Percentiles rank a stretch among this genome's conserved stretches.
Conservation (phyloP, 2,797 vertebrate genomes). For the Spinibarbus caldwelli region DNA sequence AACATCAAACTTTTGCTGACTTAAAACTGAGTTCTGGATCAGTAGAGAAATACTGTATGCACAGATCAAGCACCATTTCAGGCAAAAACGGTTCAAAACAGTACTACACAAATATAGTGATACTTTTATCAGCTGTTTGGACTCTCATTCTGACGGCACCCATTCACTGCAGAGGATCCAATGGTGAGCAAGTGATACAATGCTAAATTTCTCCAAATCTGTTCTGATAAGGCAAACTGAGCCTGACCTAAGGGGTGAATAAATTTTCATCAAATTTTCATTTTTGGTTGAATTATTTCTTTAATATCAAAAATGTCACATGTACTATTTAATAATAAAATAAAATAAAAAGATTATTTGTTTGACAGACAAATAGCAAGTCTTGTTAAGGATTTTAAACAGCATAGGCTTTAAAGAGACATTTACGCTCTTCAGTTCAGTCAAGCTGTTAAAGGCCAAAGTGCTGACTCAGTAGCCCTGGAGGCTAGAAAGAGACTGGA, state of each 20-base stretch:
- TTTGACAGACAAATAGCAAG: neutral
- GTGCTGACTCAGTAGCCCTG: conserved; percentile 32
- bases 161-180: neutral
- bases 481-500: conserved; percentile 13
- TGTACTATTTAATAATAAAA: no score
- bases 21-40: neutral
- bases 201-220: no score
- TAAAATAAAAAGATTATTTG: neutral
- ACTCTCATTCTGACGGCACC: neutral
- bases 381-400: neutral
- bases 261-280: neutral
- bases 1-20: neutral
- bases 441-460: neutral
- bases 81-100: neutral
- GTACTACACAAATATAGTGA: neutral
- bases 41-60: neutral
- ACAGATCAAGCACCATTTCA: neutral
- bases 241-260: neutral
- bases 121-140: neutral
- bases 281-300: no score
- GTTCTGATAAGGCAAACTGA: no score
- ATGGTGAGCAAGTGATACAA: neutral
- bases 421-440: neutral
- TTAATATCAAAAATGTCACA: no score
- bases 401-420: neutral